Evolutionary conservation across 2,797 vertebrate species (phyloP), one percentile per base, ranked within the genome.

Genomic region (Parotocinclus haroldoi): DNA sequence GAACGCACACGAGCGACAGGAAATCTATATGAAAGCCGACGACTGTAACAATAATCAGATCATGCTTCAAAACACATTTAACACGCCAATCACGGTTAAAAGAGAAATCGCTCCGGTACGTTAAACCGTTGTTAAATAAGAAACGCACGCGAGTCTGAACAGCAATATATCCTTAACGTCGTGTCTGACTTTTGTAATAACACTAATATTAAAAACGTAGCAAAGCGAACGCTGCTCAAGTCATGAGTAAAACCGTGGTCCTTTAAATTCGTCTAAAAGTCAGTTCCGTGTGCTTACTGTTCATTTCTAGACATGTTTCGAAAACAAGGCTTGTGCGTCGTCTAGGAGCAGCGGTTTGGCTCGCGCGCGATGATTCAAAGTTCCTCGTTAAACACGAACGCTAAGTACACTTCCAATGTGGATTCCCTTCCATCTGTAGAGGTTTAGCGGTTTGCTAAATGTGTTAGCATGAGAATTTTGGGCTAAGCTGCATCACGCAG

Each of bases 21-120:
- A 68, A 55, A 49, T 38, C 66, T 63, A 42, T 39, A 58, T 61
- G 68, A 71, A 61, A 67, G 48, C 44, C 54, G 63, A 68, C 54
- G 59, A 68, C 12, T 73, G 64, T 75, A 75, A 73, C 70, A 75
- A 73, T 62, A 77, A 51, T 77, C 57, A 75, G 56, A 63, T 75
- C 70, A 73, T 60, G 75, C 70, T 71, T 63, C 36, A 48, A 51
- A 73, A 53, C 44, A 70, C 49, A 71, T 37, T 45, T 16, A 9
- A 19, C 64, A 67, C 49, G 3, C 0, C 57, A 61, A 66, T 52
- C 37, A 36, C 55, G 39, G 45, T 65, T 54, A 44, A 50, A 61
- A 61, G 50, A 53, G 58, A 75, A 63, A 54, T 40, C 19, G n/a
- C 62, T 52, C 40, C 66, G 56, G 53, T 16, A 19, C 37, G 6